A percentile compares a stretch with the other conserved stretches of the same genome.
phyloP scores from a whole-genome alignment of 2,888 invertebrate species.

The Chymomyza caudatula region DNA sequence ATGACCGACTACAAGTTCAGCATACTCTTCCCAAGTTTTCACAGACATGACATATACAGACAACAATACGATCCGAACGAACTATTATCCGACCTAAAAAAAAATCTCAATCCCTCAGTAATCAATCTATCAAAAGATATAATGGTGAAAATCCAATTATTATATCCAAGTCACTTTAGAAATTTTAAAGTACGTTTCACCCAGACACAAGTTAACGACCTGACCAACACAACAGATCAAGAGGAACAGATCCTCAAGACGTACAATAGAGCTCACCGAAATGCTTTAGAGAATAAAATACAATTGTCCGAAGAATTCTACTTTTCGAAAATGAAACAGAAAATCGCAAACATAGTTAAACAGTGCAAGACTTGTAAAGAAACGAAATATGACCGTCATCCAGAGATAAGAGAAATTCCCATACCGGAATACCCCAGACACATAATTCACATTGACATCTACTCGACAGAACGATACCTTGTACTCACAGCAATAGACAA shows the following conservation, averaged over 20 bases:
- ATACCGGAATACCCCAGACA: constrained; percentile 25
- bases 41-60: too few relatives aligned
- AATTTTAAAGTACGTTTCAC: constrained; percentile 1
- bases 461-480: constrained; percentile 9
- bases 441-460: constrained; percentile 25
- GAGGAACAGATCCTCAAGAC: too few relatives aligned
- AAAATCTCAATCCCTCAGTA: constrained; percentile 5
- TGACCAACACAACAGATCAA: constrained; percentile 7
- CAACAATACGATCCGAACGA: not conserved
- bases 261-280: not conserved
- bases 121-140: not conserved
- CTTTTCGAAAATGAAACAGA: constrained; percentile 14
- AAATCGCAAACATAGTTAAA: constrained; percentile 16
- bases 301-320: too few relatives aligned
- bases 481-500: constrained; percentile 17
- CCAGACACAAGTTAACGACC: not conserved
- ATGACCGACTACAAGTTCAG: not conserved
- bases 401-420: constrained; percentile 16
- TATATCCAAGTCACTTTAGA: not conserved
- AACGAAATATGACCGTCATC: constrained; percentile 27
- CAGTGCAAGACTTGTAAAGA: constrained; percentile 20
- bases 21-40: not conserved
- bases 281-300: not conserved
- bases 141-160: constrained; percentile 1
- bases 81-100: not conserved